Base-by-base conservation (phyloP, 2,888 invertebrate genomes). In the Ametastegia equiseti region DNA sequence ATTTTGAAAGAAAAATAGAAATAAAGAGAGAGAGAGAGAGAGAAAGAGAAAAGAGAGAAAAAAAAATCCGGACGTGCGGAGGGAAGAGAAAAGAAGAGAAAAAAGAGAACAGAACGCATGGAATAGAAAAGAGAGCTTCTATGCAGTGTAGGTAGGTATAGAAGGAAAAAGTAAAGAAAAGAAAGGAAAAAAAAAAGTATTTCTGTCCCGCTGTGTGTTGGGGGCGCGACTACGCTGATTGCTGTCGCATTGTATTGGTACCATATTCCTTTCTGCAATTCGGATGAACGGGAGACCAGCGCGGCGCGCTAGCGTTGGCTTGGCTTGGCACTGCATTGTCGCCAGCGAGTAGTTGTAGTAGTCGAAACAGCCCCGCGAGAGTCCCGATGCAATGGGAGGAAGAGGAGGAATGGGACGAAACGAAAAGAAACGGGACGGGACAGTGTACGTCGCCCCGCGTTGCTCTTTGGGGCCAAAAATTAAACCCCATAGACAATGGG, bases 401-500 rank as follows among this genome's bases (percentile, higher is more conserved):
- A 54, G 30, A 15, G 42, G n/a, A n/a, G n/a, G n/a, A n/a, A n/a
- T n/a, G n/a, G n/a, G n/a, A n/a, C n/a, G n/a, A n/a, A n/a, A n/a
- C n/a, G n/a, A n/a, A n/a, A n/a, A n/a, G n/a, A n/a, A n/a, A n/a
- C n/a, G 13, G 39, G 13, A 39, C 36, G 19, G 39, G 11, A 69
- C 69, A 39, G 63, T 54, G 54, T n/a, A 54, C 42, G 5, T 9
- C 9, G 42, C 42, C 9, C 42, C n/a, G n/a, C n/a, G n/a, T n/a
- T n/a, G 3, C 2, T 50, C n/a, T n/a, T 23, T 23, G 60, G 77
- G 42, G 60, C 39, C 81, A 81, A 88, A 91, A 90, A 90, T 90
- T 89, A 90, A 90, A 90, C 89, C 87, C 86, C 84, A 88, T 89
- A 90, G 89, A 91, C 91, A 91, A 91, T 91, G 86, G 91, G 91